Conservation (phyloP, 2,888 invertebrate genomes). For the Eupithecia dodoneata region DNA sequence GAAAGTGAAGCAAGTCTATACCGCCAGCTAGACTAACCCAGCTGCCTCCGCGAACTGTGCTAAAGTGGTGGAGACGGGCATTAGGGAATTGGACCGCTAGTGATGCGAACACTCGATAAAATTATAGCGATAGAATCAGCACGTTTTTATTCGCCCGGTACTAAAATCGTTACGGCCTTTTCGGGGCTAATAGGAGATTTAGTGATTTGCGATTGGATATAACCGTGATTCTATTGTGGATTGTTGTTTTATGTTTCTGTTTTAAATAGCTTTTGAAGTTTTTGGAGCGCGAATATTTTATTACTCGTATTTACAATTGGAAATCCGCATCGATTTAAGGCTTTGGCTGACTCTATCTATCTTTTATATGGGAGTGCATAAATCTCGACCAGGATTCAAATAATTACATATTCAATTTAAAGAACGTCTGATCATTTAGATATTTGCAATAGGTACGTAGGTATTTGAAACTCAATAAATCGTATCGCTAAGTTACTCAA, state of each 20-base stretch:
- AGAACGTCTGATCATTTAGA: background rate
- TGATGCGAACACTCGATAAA: slow-evolving; percentile 49
- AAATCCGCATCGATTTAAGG: background rate
- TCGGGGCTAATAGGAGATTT: slow-evolving; percentile 36
- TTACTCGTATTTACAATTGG: slow-evolving; percentile 7
- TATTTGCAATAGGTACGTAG: background rate
- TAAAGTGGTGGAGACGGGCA: slow-evolving; percentile 57
- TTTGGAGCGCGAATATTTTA: slow-evolving; percentile 18
- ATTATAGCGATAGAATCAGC: slow-evolving; percentile 43
- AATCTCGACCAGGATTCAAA: background rate
- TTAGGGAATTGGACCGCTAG: slow-evolving; percentile 60
- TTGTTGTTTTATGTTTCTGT: slow-evolving; percentile 13
- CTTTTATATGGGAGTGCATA: background rate
- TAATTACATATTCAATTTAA: background rate
- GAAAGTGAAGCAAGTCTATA: background rate
- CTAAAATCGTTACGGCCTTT: slow-evolving; percentile 32
- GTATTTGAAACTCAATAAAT: background rate
- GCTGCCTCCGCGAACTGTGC: slow-evolving; percentile 45
- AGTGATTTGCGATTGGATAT: slow-evolving; percentile 36
- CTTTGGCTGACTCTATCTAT: background rate
- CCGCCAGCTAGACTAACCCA: slow-evolving; percentile 20
- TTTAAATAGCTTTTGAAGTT: slow-evolving; percentile 8
- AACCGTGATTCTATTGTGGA: slow-evolving; percentile 27
- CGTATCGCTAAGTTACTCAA: background rate
- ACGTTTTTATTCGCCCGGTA: slow-evolving; percentile 34